Evolutionary conservation across 2,113 vertebrate genomes (phyloP).

Genomic region (Ptyas mucosa): DNA sequence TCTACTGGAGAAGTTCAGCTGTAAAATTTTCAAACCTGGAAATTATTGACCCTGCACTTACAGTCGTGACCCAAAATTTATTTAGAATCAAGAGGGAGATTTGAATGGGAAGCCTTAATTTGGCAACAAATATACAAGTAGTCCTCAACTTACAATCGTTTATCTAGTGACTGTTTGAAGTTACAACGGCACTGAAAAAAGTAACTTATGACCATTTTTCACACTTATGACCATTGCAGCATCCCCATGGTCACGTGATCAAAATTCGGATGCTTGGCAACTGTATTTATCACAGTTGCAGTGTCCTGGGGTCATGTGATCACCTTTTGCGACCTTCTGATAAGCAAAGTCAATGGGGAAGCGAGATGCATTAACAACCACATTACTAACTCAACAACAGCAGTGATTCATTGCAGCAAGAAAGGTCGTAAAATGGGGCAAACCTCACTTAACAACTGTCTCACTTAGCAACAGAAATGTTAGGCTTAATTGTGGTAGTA

Average conservation of each 20-base stretch:
- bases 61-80: constrained; percentile 28
- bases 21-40: constrained; percentile 43
- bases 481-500: not conserved
- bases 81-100: constrained; percentile 44
- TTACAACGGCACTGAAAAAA: not conserved
- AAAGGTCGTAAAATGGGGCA: not conserved
- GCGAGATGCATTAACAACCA: not conserved
- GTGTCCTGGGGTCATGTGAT: not conserved
- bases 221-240: not conserved
- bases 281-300: not conserved
- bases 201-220: not conserved
- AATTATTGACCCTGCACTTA: constrained; percentile 43
- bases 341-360: not conserved
- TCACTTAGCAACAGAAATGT: not conserved
- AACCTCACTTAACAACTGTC: not conserved
- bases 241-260: not conserved
- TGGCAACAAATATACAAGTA: not conserved
- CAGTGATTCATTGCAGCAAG: not conserved
- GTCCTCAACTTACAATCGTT: not conserved
- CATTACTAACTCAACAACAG: not conserved
- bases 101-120: constrained; percentile 24
- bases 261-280: not conserved
- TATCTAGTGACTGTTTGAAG: not conserved
- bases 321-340: not conserved
- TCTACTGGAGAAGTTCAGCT: constrained; percentile 8